Evolutionary conservation across 2,888 invertebrate species (phyloP), one percentile per base, ranked within the genome.

Genomic region (Malthinus seriepunctatus): DNA sequence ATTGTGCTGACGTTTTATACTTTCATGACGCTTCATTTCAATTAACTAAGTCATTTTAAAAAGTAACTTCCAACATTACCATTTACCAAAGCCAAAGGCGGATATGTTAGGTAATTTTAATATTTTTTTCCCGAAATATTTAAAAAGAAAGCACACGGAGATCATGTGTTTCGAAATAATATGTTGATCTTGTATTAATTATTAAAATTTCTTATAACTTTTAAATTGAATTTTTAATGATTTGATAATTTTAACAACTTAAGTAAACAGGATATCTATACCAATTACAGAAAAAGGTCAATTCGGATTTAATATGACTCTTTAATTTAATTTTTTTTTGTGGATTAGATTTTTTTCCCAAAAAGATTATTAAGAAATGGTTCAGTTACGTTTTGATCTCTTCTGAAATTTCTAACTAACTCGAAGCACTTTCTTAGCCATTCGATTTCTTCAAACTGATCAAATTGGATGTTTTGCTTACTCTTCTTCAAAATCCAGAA

Each of bases 211-310:
- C 12, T n/a, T n/a, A n/a, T n/a, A n/a, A n/a, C 14, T 15, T 42
- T 37, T 42, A 42, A 42, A 15, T 42, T 42, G 10, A 42, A 42
- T 15, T 42, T 42, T 9, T 42, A 42, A 42, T 42, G 11, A 11
- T 23, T 14, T 15, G 39, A 42, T 42, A 42, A 42, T 42, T 42
- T 15, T 5, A 23, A 23, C 23, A 23, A 15, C 39, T 15, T n/a
- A 15, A 42, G 39, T 42, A 42, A 42, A 42, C 39, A 38, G 38
- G 38, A 38, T 38, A 38, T 38, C 38, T 38, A 38, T 14, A 42
- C 39, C 39, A 42, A 42, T 42, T 14, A 42, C 10, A 42, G 9
- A 23, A 42, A 38, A 42, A 42, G 39, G 39, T 42, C 39, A 42
- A 42, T 42, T 23, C 6, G 8, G 15, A 42, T n/a, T 39, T 15